phyloP scores from a whole-genome alignment of 2,113 vertebrate genomes.

The Neotoma lepida region DNA sequence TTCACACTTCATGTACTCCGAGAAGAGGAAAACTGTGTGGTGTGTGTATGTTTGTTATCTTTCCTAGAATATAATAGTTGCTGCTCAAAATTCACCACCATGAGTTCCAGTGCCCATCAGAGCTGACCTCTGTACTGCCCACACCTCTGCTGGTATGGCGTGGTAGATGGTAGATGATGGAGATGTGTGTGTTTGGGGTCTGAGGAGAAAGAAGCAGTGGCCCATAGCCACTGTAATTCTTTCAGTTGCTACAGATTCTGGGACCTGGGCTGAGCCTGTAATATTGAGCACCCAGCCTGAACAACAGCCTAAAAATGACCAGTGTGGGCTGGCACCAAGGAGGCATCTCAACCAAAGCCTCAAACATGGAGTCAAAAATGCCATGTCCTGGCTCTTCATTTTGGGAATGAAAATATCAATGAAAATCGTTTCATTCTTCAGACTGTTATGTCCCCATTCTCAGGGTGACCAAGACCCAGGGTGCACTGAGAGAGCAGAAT shows the following conservation, averaged over 20 bases:
- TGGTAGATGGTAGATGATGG: neutral
- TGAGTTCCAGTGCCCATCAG: slow-evolving; percentile 51
- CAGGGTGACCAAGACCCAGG: neutral
- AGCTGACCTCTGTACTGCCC: slow-evolving; percentile 40
- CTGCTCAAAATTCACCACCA: slow-evolving; percentile 62
- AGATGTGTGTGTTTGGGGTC: neutral
- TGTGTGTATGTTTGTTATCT: slow-evolving; percentile 52
- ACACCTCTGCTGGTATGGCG: neutral
- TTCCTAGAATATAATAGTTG: slow-evolving; percentile 56
- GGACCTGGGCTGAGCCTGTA: neutral
- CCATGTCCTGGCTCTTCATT: neutral
- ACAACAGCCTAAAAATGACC: slow-evolving; percentile 41
- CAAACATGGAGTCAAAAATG: slow-evolving; percentile 24
- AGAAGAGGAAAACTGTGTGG: slow-evolving; percentile 42
- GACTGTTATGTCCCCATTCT: neutral
- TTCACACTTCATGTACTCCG: slow-evolving; percentile 6
- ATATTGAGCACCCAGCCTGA: neutral
- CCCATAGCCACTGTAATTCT: neutral
- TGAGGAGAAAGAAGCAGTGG: neutral
- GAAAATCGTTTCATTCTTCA: neutral
- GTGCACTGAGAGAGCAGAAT: neutral
- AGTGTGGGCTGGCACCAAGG: neutral
- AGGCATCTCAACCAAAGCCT: slow-evolving; percentile 46
- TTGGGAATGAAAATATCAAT: neutral
- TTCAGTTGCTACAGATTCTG: neutral